Base-by-base conservation (phyloP, 2,113 vertebrate genomes). In the Atherinomorus stipes region DNA sequence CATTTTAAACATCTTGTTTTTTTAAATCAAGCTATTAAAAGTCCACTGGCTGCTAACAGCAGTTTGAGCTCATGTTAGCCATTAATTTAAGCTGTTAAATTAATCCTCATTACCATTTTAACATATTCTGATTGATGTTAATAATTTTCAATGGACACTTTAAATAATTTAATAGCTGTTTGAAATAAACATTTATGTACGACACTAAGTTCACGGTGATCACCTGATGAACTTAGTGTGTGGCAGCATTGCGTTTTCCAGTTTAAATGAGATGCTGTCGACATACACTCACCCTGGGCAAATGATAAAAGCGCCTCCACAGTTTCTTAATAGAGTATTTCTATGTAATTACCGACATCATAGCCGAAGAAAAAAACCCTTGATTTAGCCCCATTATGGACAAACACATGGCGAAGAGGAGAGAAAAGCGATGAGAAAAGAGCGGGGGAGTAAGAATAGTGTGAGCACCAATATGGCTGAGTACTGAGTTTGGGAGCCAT, bases 401-500 rank as follows among this genome's bases (percentile, higher is more conserved):
- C 60, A 52, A 80, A 85, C 84, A 85, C 86, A 85, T 73, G 76
- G 80, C 63, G 76, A 79, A 85, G 71, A 83, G 85, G 79, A 78
- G 83, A 65, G 85, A 47, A 53, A 57, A 57, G 71, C 49, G 56
- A 18, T 6, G 80, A 73, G 31, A 68, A 52, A 65, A 57, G 78
- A 84, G 66, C 74, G 88, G 70, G 81, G 81, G 85, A 78, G 90
- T 71, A 81, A 71, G 75, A 85, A 82, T 40, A 85, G 88, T 72
- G 80, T 60, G 78, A 85, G 81, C 85, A 80, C 78, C 88, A 87
- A 84, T 88, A 85, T 85, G 86, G 88, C 83, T 76, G 80, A 83
- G 83, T 78, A 73, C 76, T 61, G 89, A 86, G 80, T 85, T 86
- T 83, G 81, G 85, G 88, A 85, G 87, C 85, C 86, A 89, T 92